Evolutionary conservation across 2,888 invertebrate genomes (phyloP).

Genomic region (Amblyjoppa proteus): DNA sequence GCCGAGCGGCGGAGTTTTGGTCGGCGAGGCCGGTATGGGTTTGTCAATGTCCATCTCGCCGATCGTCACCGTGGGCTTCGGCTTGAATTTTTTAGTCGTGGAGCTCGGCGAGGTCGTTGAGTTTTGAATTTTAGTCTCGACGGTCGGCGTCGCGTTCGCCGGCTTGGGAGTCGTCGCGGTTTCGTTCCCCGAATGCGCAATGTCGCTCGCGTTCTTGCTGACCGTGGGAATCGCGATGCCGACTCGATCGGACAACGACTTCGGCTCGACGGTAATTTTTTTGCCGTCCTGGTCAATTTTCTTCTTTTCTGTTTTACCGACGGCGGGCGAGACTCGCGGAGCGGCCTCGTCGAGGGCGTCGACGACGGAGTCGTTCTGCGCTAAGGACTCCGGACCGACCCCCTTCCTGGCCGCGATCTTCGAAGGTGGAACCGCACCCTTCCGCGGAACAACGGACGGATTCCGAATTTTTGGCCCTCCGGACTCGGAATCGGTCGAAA

Average conservation of each 20-base stretch:
- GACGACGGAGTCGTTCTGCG: background rate
- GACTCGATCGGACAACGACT: background rate
- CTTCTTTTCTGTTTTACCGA: background rate
- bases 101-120: slow-evolving; percentile 78
- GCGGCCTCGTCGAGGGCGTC: slow-evolving; percentile 18
- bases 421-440: slow-evolving; percentile 50
- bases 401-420: slow-evolving; percentile 65
- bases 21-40: slow-evolving; percentile 77
- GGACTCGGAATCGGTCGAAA: background rate
- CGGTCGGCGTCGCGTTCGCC: slow-evolving; percentile 6
- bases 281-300: slow-evolving; percentile 10
- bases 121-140: slow-evolving; percentile 7
- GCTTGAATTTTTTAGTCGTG: slow-evolving; percentile 83
- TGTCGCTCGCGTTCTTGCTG: slow-evolving; percentile 3
- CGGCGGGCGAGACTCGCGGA: background rate
- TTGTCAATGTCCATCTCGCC: slow-evolving; percentile 81
- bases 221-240: background rate
- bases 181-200: background rate
- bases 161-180: background rate
- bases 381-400: slow-evolving; percentile 40
- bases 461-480: slow-evolving; percentile 59
- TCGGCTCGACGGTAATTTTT: slow-evolving; percentile 8
- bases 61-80: slow-evolving; percentile 86
- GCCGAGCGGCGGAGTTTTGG: slow-evolving; percentile 75
- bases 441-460: slow-evolving; percentile 63